Evolutionary conservation across 2,113 vertebrate genomes (phyloP).

Genomic region (Ploceus nigricollis): DNA sequence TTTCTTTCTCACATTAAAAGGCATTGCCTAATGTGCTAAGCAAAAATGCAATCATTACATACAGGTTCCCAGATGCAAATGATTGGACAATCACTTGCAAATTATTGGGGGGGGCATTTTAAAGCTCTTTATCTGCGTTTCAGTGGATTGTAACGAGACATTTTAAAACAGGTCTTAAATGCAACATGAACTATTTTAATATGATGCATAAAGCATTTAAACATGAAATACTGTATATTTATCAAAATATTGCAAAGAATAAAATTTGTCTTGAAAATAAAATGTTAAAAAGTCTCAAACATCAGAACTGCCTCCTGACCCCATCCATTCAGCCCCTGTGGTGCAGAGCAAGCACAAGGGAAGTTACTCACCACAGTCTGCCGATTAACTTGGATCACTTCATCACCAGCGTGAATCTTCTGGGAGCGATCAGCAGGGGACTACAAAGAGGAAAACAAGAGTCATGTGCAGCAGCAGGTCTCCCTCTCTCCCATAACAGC

Average conservation of each 20-base stretch:
- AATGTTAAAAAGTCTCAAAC: neutral
- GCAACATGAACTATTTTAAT: neutral
- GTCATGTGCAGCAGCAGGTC: neutral
- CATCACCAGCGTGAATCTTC: constrained; percentile 95
- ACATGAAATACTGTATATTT: neutral
- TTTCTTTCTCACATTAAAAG: neutral
- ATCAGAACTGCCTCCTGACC: neutral
- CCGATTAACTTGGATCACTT: constrained; percentile 91
- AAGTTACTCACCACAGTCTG: constrained; percentile 92
- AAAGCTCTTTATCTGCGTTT: neutral
- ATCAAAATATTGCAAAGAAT: neutral
- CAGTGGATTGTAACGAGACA: neutral
- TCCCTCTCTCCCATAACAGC: neutral
- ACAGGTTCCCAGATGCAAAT: neutral
- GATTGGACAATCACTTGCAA: neutral
- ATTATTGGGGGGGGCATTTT: accelerated
- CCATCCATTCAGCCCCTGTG: neutral
- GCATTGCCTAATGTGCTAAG: neutral
- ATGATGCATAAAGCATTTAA: neutral
- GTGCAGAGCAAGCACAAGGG: neutral
- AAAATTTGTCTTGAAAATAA: neutral
- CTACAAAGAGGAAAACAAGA: constrained; percentile 66
- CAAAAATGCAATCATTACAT: neutral
- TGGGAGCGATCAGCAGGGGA: constrained; percentile 92
- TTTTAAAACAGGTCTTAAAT: neutral